Conservation (phyloP, 1,140 invertebrate species). For the Parasteatoda tepidariorum region DNA sequence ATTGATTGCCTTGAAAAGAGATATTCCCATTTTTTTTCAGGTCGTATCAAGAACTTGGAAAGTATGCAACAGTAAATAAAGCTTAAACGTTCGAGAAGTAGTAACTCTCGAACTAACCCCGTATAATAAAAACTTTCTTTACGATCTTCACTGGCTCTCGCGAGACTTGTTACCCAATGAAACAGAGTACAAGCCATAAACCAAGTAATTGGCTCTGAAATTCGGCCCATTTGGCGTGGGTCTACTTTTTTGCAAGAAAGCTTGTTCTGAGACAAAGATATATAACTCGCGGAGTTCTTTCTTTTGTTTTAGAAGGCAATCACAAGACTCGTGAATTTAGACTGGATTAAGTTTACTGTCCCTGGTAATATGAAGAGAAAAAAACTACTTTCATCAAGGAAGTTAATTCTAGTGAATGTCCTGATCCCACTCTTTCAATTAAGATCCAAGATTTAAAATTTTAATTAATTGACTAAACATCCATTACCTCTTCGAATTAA, state of each 20-base stretch:
- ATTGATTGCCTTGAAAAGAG: neutral
- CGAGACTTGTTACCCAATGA: conserved; percentile 45
- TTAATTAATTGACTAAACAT: too few species aligned
- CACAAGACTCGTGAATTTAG: conserved; percentile 1
- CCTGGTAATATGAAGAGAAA: neutral
- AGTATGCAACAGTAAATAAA: conserved; percentile 52
- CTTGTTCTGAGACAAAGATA: conserved; percentile 18
- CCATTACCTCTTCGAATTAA: too few species aligned
- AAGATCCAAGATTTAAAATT: too few species aligned
- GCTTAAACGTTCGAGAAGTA: conserved; percentile 41
- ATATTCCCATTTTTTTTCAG: neutral
- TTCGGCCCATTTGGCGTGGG: conserved; percentile 26
- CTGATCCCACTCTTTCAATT: too few species aligned
- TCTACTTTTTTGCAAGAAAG: conserved; percentile 18
- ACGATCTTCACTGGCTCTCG: neutral
- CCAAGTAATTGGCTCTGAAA: conserved; percentile 51
- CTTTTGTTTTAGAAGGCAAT: conserved; percentile 8
- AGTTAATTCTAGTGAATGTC: neutral
- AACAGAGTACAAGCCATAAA: conserved; percentile 50
- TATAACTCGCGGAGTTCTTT: neutral
- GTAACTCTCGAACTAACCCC: conserved; percentile 7
- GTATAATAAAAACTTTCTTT: conserved; percentile 47
- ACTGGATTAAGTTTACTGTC: conserved; percentile 9
- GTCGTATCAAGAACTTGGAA: conserved; percentile 1
- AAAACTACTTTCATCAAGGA: neutral